A percentile compares a stretch with the other conserved stretches of the same genome.
Evolutionary conservation across 2,797 vertebrate species (phyloP).

Genomic region (Tolypeutes matacus): DNA sequence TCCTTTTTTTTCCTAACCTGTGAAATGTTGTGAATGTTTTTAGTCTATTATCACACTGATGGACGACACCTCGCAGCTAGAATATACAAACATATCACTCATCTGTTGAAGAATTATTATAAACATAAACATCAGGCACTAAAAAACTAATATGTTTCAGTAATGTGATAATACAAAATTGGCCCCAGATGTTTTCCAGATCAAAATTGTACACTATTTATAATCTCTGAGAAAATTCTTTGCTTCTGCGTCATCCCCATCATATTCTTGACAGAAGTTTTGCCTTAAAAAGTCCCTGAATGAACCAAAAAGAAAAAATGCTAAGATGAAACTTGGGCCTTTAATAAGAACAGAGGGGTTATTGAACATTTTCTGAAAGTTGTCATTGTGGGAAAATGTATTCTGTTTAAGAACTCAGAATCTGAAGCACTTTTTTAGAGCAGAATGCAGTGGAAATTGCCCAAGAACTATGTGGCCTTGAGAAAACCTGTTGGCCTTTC

Average conservation of each 20-base stretch:
- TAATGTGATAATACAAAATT: slow-evolving; percentile 23
- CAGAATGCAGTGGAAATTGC: neutral
- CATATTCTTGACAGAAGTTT: neutral
- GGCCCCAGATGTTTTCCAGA: slow-evolving; percentile 21
- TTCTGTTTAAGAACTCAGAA: neutral
- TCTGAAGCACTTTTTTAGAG: neutral
- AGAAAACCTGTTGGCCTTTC: neutral
- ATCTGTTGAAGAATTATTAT: slow-evolving; percentile 48
- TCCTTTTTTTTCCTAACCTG: neutral
- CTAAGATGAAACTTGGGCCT: neutral
- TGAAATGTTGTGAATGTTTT: slow-evolving; percentile 44
- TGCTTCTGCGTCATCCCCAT: neutral
- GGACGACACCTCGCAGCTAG: neutral
- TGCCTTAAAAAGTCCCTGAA: neutral
- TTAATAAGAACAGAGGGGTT: neutral
- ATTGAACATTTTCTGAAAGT: neutral
- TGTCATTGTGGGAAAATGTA: neutral
- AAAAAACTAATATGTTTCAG: neutral
- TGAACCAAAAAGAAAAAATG: neutral
- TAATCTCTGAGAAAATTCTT: neutral
- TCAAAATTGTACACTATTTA: slow-evolving; percentile 21
- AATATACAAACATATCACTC: slow-evolving; percentile 7
- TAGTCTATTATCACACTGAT: slow-evolving; percentile 28
- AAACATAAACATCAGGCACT: neutral
- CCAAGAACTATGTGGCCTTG: neutral